These are phyloP conservation scores for Apogon talboti DNA, from an alignment of 2,797 vertebrate genomes.

Conservation along the genomic window DNA sequence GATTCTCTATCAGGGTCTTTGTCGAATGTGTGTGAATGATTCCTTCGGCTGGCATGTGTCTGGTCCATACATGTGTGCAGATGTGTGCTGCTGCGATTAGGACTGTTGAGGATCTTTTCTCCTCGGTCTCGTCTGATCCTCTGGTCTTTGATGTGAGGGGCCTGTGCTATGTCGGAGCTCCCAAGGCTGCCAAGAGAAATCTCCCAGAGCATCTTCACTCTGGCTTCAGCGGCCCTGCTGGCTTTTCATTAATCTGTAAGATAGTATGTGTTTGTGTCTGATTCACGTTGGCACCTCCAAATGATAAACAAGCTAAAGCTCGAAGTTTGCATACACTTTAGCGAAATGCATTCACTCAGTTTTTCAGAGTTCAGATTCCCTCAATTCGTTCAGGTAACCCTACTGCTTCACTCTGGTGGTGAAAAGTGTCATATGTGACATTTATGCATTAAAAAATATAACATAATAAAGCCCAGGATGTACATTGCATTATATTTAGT, in stretches of 20 bases:
- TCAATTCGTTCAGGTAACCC: no score
- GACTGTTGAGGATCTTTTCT: slow-evolving; percentile 30
- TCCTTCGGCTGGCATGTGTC: slow-evolving; percentile 29
- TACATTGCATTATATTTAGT: no score
- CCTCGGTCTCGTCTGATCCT: slow-evolving; percentile 48
- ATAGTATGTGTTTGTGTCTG: slow-evolving; percentile 32
- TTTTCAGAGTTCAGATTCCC: background rate
- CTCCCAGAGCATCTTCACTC: slow-evolving; percentile 44
- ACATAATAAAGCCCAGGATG: no score
- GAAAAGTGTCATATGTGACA: no score
- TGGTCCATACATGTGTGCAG: slow-evolving; percentile 32
- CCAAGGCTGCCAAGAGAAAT: slow-evolving; percentile 46
- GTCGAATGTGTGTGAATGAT: slow-evolving; percentile 29
- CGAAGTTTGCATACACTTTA: no score
- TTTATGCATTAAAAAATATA: no score
- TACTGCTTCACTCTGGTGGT: no score
- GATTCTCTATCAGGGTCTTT: slow-evolving; percentile 5
- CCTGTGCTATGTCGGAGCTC: slow-evolving; percentile 58
- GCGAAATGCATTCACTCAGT: no score
- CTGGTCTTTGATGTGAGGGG: slow-evolving; percentile 68
- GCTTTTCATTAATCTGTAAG: slow-evolving; percentile 42
- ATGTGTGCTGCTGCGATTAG: slow-evolving; percentile 16
- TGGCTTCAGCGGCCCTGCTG: background rate
- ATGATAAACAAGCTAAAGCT: slow-evolving; percentile 13
- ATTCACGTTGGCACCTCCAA: slow-evolving; percentile 28